Percentiles rank a stretch among this genome's conserved stretches.
phyloP scores from a whole-genome alignment of 2,797 vertebrate genomes.

The Sciurus carolinensis region DNA sequence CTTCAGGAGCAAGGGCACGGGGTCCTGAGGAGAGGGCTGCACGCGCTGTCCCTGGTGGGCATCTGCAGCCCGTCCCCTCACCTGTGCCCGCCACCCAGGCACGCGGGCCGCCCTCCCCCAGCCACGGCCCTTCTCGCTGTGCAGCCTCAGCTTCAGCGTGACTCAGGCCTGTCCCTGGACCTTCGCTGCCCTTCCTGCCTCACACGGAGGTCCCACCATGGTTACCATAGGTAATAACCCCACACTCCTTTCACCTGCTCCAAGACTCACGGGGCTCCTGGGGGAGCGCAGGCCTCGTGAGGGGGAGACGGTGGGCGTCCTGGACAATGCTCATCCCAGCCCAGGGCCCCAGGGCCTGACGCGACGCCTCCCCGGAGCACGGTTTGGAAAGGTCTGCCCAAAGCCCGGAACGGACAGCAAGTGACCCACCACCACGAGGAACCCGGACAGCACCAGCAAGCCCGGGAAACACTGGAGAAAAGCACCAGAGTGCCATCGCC shows the following conservation, averaged over 20 bases:
- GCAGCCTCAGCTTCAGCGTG: not conserved
- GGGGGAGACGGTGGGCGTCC: not conserved
- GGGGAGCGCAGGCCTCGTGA: not conserved
- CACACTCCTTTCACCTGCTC: not conserved
- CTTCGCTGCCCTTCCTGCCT: not conserved
- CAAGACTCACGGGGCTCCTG: not conserved
- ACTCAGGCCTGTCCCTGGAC: not conserved
- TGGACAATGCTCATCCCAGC: not conserved
- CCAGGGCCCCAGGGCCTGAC: rapidly evolving
- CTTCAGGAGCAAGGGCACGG: not conserved
- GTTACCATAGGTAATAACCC: not conserved
- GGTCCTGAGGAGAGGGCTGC: not conserved
- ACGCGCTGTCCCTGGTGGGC: not conserved
- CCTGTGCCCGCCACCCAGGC: rapidly evolving
- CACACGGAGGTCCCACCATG: too few relatives aligned
- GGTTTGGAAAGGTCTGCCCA: not conserved
- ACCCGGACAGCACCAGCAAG: rapidly evolving
- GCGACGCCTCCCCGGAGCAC: not conserved
- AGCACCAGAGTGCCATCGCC: not conserved
- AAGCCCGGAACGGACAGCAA: not conserved
- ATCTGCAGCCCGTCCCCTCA: not conserved
- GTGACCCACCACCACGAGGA: not conserved
- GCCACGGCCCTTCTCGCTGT: not conserved
- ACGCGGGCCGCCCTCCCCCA: rapidly evolving
- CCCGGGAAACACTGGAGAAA: not conserved